Evolutionary conservation across 2,797 vertebrate genomes (phyloP), one percentile per base, ranked within the genome.

Genomic region (Ctenopoma kingsleyae): DNA sequence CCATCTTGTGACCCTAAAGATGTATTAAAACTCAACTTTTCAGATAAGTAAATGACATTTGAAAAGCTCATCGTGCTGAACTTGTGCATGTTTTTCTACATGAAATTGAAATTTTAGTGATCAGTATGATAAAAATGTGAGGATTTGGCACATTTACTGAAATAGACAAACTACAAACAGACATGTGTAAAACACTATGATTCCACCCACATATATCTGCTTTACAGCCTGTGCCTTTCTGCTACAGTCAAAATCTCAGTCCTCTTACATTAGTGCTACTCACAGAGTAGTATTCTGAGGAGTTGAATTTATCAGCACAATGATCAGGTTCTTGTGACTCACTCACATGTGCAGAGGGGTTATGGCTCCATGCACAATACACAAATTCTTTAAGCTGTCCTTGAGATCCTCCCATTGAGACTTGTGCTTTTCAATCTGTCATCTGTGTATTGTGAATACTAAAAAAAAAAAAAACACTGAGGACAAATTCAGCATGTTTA

Each of bases 221-320:
- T 66, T 40, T 36, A 67, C 55, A 70, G 54, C 27, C 40, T 19
- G 40, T 25, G 44, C n/a, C 38, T 51, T 72, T 54, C 55, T 53
- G 61, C 64, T 47, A 44, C 19, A 32, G 68, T 55, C 74, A 73
- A 74, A 65, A 64, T 62, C 19, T 52, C 35, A 41, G 38, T 64
- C 15, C 20, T 44, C 47, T 51, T 40, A 56, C 51, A 35, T 47
- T 0, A 40, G 36, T 52, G 56, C 49, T 68, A 70, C 74, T 61
- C 60, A 47, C 25, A 54, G 59, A 73, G 23, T 67, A 55, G 63
- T 60, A 64, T 53, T 71, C 54, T 47, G 57, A 54, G 38, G 5
- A 25, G 69, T n/a, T 74, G 25, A 82, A 87, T 89, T 75, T 56
- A 65, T 68, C 41, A 58, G 67, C 84, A 87, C 78, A 82, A 81